Evolutionary conservation across 2,113 vertebrate species (phyloP), one percentile per base, ranked within the genome.

Genomic region (Eonycteris spelaea): DNA sequence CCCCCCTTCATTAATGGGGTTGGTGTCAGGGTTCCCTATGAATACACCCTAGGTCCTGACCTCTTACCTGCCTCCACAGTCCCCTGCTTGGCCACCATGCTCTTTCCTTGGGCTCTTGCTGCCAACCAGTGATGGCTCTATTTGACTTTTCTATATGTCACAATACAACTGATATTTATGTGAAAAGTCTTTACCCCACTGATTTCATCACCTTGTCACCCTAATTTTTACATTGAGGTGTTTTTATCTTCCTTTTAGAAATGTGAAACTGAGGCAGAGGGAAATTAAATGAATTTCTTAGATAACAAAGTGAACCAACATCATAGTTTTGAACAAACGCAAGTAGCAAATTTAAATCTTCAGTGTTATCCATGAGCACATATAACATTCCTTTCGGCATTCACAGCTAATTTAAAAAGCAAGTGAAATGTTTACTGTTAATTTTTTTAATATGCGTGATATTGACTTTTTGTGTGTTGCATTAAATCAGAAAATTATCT

Each of bases 391-490:
- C 15, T 95, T 94, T 88, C 96, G 30, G 18, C 13, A 48, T 95
- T 59, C 33, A 63, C 45, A 75, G 24, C 51, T 92, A 70, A 85
- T 65, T 89, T 51, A 55, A 88, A 82, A 96, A 87, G 70, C 73
- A 84, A 85, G 53, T 26, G 33, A 28, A 96, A 94, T 93, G 70
- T 70, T 53, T 24, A 74, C 3, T 87, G 80, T 83, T 71, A 40
- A 83, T 38, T 83, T 80, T 80, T 93, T 94, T 67, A 85, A 48
- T 89, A 70, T 79, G 28, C 35, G 15, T 1, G 57, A 33, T 84
- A 82, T 80, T 96, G 83, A 16, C 71, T 90, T 84, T 51, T 85
- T 95, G 71, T 84, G 82, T 57, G 95, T 96, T 96, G 75, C 40
- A 94, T 80, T 96, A 94, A 33, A 61, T 86, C 85, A 79, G 48